phyloP scores from a whole-genome alignment of 1,140 invertebrate genomes.

The Drosophila ambigua region DNA sequence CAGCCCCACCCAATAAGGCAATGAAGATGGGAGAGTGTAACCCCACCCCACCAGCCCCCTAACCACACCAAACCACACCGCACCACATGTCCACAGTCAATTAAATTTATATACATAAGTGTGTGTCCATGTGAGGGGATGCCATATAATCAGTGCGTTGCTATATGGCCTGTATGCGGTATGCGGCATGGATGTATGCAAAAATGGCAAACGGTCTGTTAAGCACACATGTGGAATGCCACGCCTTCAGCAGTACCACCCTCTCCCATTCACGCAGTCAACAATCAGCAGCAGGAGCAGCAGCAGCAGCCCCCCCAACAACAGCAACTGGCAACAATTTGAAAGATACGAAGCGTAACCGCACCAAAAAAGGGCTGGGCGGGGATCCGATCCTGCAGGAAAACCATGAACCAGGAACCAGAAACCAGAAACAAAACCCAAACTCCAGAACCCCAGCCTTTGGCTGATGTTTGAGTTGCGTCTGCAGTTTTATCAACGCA shows the following conservation, averaged over 20 bases:
- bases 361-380: conserved; percentile 41
- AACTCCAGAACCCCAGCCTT: conserved; percentile 40
- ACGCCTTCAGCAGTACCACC: conserved; percentile 42
- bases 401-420: conserved; percentile 22
- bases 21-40: conserved; percentile 26
- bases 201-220: conserved; percentile 81
- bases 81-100: conserved; percentile 75
- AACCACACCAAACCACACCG: conserved; percentile 9
- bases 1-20: conserved; percentile 23
- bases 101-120: conserved; percentile 67
- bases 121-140: conserved; percentile 48
- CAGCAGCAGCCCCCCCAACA: conserved; percentile 5
- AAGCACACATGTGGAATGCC: conserved; percentile 73
- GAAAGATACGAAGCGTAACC: conserved; percentile 77
- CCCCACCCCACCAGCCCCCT: conserved; percentile 9
- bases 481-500: conserved; percentile 81
- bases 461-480: conserved; percentile 68
- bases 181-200: conserved; percentile 58
- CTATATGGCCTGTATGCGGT: conserved; percentile 30
- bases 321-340: conserved; percentile 71
- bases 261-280: conserved; percentile 42
- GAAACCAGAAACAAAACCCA: neutral
- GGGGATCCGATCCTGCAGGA: conserved; percentile 23
- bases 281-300: conserved; percentile 58
- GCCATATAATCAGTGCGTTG: conserved; percentile 67